Evolutionary conservation across 2,113 vertebrate genomes (phyloP), one percentile per base, ranked within the genome.

Genomic region (Oreocharis arfaki): DNA sequence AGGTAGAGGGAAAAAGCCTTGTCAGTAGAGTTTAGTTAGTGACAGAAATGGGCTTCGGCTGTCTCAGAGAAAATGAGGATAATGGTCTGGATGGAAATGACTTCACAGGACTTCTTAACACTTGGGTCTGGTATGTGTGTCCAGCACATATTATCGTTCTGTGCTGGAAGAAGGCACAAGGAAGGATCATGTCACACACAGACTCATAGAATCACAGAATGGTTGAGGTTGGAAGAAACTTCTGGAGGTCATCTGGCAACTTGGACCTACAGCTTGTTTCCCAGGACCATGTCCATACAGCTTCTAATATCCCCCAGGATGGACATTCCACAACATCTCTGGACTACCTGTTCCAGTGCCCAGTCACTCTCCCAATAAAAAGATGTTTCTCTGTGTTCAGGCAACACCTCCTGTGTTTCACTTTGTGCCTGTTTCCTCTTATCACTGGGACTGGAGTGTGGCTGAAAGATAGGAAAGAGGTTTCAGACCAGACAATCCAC

Each of bases 381-480:
- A 42, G 24, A 13, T 27, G 5, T 30, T 52, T 78, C 55, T n/a
- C 53, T 75, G 44, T 35, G 21, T 61, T 80, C 68, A 87, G 20
- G n/a, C 2, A 8, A 7, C 22, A 77, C 10, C 16, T 68, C 13
- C 9, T 7, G 1, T 41, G 15, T 71, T 83, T 84, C 37, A 57
- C 12, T 63, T 80, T 57, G 16, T 57, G 19, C 22, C 26, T 39
- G 7, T 73, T 83, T 80, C 52, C 39, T 87, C 57, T 55, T 64
- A 37, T 8, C 52, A 18, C 26, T 50, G 23, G 4, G 6, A 37
- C 16, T 0, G 1, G 16, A 68, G 2, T 4, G 16, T 32, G n/a
- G 9, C 37, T 87, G 60, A 68, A 79, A 75, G 83, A 16, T 10
- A 30, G 23, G 14, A n/a, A 69, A 44, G 30, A 35, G 21, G 53